Evolutionary conservation across 2,113 vertebrate genomes (phyloP).

Genomic region (Psittacula cyanocephala): DNA sequence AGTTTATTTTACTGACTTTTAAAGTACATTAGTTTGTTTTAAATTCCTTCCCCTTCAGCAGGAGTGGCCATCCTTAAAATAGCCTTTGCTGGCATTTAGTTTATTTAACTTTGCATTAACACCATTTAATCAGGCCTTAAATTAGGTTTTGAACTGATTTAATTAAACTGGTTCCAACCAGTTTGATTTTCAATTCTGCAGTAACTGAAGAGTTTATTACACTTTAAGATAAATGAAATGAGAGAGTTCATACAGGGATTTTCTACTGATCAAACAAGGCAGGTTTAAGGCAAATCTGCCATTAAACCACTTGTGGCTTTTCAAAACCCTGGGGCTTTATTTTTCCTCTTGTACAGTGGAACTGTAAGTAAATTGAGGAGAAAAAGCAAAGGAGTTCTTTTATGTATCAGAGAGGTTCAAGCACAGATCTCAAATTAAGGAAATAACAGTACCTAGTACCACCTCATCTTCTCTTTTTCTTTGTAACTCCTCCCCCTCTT

Average conservation of each 20-base stretch:
- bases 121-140: slow-evolving; percentile 48
- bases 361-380: neutral
- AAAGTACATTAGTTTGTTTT: slow-evolving; percentile 47
- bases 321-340: neutral
- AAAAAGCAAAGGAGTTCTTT: neutral
- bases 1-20: slow-evolving; percentile 31
- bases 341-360: neutral
- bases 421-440: neutral
- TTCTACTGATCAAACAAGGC: neutral
- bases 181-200: neutral
- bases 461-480: neutral
- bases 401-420: neutral
- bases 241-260: neutral
- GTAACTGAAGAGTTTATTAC: neutral
- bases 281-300: neutral
- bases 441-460: neutral
- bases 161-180: neutral
- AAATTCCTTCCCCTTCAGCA: neutral
- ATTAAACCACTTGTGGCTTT: neutral
- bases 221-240: neutral
- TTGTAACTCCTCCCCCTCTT: neutral
- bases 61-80: slow-evolving; percentile 17
- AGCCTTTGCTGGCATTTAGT: neutral
- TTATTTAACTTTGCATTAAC: slow-evolving; percentile 31
- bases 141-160: slow-evolving; percentile 16